Evolutionary conservation across 2,888 invertebrate species (phyloP).

Genomic region (Physocephala rufipes): DNA sequence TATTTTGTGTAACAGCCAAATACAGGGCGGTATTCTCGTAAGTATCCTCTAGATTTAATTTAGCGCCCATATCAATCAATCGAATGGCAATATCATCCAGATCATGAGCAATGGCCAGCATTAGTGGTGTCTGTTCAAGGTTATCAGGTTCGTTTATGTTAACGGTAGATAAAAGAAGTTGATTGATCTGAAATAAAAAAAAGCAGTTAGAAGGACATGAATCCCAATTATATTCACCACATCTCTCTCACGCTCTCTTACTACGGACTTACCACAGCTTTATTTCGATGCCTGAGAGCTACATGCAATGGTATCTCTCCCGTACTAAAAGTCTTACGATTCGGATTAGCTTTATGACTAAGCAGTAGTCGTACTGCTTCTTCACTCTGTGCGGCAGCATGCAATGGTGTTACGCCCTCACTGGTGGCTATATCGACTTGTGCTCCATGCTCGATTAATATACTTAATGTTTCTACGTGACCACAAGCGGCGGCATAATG

Average conservation of each 20-base stretch:
- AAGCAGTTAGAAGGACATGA: background rate
- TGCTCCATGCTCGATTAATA: slow-evolving; percentile 72
- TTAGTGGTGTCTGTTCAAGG: slow-evolving; percentile 70
- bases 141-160: slow-evolving; percentile 71
- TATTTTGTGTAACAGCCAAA: slow-evolving; percentile 56
- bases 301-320: slow-evolving; percentile 73
- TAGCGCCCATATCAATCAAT: slow-evolving; percentile 71
- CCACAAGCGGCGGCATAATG: slow-evolving; percentile 80
- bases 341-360: slow-evolving; percentile 70
- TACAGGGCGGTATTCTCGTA: slow-evolving; percentile 65
- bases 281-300: slow-evolving; percentile 70
- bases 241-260: background rate
- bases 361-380: slow-evolving; percentile 70
- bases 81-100: slow-evolving; percentile 67
- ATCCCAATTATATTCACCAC: too few relatives aligned
- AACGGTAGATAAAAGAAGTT: slow-evolving; percentile 66
- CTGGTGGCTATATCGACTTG: slow-evolving; percentile 72
- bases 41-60: slow-evolving; percentile 75
- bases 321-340: slow-evolving; percentile 70
- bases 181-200: slow-evolving; percentile 65
- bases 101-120: slow-evolving; percentile 57
- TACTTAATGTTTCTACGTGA: slow-evolving; percentile 70
- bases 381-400: slow-evolving; percentile 72
- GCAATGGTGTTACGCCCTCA: slow-evolving; percentile 75
- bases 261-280: slow-evolving; percentile 67